Evolutionary conservation across 2,113 vertebrate genomes (phyloP).

Genomic region (Hypanus sabinus): DNA sequence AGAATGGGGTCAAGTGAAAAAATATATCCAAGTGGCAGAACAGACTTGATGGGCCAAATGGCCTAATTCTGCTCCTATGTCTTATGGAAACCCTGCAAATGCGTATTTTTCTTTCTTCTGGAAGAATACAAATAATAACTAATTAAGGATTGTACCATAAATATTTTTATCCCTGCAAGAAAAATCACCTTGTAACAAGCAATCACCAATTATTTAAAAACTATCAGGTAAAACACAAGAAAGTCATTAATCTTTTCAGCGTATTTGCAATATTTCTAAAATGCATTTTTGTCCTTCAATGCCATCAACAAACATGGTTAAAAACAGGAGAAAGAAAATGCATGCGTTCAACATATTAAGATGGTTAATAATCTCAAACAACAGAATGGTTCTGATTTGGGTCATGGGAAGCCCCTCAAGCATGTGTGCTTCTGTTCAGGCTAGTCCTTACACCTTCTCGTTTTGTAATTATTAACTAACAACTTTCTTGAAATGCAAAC

Average conservation of each 20-base stretch:
- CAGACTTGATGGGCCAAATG: too few relatives aligned
- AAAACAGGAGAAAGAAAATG: neutral
- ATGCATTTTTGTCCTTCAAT: neutral
- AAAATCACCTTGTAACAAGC: neutral
- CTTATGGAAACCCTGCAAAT: neutral
- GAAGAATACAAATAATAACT: neutral
- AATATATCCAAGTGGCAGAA: too few relatives aligned
- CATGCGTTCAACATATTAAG: neutral
- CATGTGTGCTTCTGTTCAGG: neutral
- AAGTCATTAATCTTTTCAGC: neutral
- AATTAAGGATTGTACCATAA: neutral
- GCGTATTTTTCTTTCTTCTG: neutral
- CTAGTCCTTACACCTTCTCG: neutral
- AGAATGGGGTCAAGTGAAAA: too few relatives aligned
- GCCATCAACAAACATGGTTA: neutral
- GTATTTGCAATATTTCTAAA: neutral
- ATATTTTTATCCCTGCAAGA: neutral
- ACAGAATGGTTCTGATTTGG: neutral
- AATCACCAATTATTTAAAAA: neutral
- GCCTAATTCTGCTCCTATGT: too few relatives aligned
- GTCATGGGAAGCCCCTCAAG: too few relatives aligned
- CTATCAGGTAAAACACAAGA: neutral
- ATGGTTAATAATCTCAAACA: neutral
- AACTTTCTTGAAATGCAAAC: neutral
- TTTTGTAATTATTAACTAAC: neutral